A percentile compares a stretch with the other conserved stretches of the same genome.
These are phyloP conservation scores for Spheniscus mendiculus DNA, from an alignment of 2,113 vertebrate genomes.

Conservation along the genomic window DNA sequence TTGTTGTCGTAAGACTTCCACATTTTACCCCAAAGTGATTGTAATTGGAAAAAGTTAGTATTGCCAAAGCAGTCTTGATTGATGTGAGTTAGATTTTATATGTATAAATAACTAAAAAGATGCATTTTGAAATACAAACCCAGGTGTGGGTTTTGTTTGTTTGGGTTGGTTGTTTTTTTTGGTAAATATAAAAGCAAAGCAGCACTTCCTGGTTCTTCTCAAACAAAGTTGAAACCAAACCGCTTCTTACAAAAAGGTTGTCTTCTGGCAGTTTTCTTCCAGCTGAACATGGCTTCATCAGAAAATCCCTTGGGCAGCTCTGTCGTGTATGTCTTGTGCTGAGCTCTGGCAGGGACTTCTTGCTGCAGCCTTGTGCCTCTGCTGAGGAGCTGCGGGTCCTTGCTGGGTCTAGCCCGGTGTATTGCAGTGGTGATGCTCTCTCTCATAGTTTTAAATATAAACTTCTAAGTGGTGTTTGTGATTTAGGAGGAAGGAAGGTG, in stretches of 20 bases:
- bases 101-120: neutral
- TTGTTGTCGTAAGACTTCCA: neutral
- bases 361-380: neutral
- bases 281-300: neutral
- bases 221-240: neutral
- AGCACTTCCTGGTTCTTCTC: neutral
- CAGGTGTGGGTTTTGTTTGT: neutral
- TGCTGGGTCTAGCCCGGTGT: neutral
- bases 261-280: neutral
- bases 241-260: neutral
- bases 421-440: neutral
- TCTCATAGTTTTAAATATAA: neutral
- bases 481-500: conserved; percentile 43
- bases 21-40: neutral
- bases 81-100: neutral
- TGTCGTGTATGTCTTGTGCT: neutral
- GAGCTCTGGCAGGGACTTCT: neutral
- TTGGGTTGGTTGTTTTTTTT: neutral
- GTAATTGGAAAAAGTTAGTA: neutral
- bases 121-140: neutral
- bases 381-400: neutral
- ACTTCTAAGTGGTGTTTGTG: neutral
- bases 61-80: neutral
- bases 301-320: neutral
- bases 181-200: neutral